Percentiles rank a stretch among this genome's conserved stretches.
Conservation (phyloP, 1,140 invertebrate genomes). For the Metopolophium dirhodum region DNA sequence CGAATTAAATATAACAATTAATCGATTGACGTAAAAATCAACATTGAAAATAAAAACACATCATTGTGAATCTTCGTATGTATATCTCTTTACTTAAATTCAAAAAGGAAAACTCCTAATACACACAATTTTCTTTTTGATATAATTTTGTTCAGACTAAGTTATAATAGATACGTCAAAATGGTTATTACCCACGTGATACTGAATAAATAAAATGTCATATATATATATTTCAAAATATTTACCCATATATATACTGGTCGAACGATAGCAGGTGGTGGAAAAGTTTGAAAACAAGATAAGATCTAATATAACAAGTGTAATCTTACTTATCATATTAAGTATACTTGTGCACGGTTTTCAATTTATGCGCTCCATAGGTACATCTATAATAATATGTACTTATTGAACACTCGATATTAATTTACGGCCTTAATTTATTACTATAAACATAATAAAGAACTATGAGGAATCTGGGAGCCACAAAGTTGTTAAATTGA, state of each 20-base stretch:
- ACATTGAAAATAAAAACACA: no score
- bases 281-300: background rate
- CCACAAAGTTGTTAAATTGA: background rate
- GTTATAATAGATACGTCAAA: background rate
- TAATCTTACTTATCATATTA: background rate
- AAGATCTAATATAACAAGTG: background rate
- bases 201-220: background rate
- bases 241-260: background rate
- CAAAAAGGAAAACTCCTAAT: background rate
- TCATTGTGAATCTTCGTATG: no score
- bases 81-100: no score
- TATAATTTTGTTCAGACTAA: background rate
- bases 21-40: no score
- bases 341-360: background rate
- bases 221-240: background rate
- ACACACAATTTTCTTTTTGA: background rate
- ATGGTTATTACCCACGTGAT: background rate
- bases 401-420: background rate
- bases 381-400: no score
- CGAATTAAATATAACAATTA: no score
- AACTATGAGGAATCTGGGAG: background rate
- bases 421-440: background rate
- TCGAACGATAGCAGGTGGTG: background rate
- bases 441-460: background rate
- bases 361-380: background rate